Evolutionary conservation across 2,113 vertebrate species (phyloP).

Genomic region (Isichthys henryi): DNA sequence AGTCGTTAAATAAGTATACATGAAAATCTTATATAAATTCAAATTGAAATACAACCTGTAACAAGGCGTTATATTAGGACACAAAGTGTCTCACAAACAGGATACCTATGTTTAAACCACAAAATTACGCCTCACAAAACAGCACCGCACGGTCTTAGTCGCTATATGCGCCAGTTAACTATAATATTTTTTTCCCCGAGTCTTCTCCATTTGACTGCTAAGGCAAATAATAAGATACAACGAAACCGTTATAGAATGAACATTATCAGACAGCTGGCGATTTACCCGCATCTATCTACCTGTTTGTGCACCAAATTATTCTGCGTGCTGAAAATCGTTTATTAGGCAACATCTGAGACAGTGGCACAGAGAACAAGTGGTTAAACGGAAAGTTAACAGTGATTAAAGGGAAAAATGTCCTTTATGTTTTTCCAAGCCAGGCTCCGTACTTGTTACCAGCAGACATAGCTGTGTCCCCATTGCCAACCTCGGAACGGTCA

Average conservation of each 20-base stretch:
- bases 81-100: neutral
- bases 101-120: neutral
- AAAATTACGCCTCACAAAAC: neutral
- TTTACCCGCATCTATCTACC: neutral
- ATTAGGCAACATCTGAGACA: neutral
- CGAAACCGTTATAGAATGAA: neutral
- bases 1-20: neutral
- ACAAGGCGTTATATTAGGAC: neutral
- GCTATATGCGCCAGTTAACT: neutral
- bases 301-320: neutral
- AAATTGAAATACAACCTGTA: neutral
- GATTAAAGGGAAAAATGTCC: neutral
- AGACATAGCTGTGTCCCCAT: neutral
- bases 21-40: neutral
- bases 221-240: neutral
- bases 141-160: neutral
- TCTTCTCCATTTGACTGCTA: neutral
- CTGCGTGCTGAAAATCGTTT: neutral
- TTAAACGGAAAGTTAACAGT: neutral
- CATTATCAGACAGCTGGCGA: neutral
- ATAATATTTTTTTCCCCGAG: neutral
- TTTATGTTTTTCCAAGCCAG: neutral
- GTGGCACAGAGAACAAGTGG: neutral
- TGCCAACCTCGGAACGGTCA: neutral
- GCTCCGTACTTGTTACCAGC: neutral